Evolutionary conservation across 2,113 vertebrate genomes (phyloP), one percentile per base, ranked within the genome.

Genomic region (Cairina moschata): DNA sequence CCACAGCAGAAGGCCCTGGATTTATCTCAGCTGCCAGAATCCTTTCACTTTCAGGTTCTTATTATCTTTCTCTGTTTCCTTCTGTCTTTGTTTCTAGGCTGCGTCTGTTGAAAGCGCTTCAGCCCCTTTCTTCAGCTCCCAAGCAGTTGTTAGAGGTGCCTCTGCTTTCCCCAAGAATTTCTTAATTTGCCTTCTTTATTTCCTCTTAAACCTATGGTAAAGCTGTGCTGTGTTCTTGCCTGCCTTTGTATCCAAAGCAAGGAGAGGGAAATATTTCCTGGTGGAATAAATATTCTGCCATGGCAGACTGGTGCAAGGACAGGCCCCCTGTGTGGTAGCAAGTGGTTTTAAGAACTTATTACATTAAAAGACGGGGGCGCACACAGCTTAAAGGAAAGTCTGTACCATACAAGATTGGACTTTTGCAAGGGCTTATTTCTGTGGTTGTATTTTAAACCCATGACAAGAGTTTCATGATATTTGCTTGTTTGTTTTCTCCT

Each of bases 401-500:
- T 65, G 60, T 34, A 29, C 44, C 15, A 31, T 4, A 10, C 25
- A 77, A 23, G 55, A 31, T 29, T 50, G 12, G 40, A 9, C 67
- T 88, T 50, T 95, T 52, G 48, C 86, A 76, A 63, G 42, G 66
- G 18, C 92, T 97, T 31, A 36, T 34, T 97, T 93, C 84, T 91
- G 58, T 8, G 13, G 46, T 1, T 90, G 67, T 38, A 67, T 93
- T 97, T 96, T 75, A 89, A 92, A 92, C 67, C 50, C 2, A 1
- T 28, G 55, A 69, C 66, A 75, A 71, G 25, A 89, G 59, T 88
- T 77, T 88, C 86, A 95, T 96, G 76, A 93, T 96, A 96, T 96
- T 97, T 97, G 65, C 84, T 96, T 94, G 84, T 96, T 95, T 95
- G 82, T 96, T 96, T 90, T 96, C 60, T 83, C 83, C 97, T 95